Evolutionary conservation across 1,140 invertebrate species (phyloP), one percentile per base, ranked within the genome.

Genomic region (Lethocerus indicus): DNA sequence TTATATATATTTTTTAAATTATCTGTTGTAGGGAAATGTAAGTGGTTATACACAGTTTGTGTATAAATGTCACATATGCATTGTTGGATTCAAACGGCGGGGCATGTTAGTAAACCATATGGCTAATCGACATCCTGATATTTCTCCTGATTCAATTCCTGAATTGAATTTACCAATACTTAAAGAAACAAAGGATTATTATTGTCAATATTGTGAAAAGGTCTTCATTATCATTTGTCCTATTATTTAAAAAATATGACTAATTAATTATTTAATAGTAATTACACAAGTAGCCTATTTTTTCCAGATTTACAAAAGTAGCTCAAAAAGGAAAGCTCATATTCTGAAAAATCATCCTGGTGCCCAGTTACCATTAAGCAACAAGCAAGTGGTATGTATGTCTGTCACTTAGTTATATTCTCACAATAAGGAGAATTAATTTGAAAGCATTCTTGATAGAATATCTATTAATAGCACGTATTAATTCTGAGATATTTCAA

Each of bases 61-160:
- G 49, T 88, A 83, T 64, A 87, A 87, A 65, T 89, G 86, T 63
- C 75, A 83, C 59, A 69, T 71, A 40, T 89, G 85, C 64, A 63
- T 83, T 57, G 66, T 87, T 13, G 84, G 84, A 29, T 89, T 89
- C 62, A 88, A 88, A 62, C 65, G 84, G 56, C 67, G 85, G 54
- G 86, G 85, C 42, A 85, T 85, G 80, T 64, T 87, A 4, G 83
- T 88, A 0, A 89, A 90, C 65, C 86, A 89, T 65, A 67, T 88
- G 47, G 83, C 81, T n/a, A 86, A 84, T 60, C 64, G 81, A 36
- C 85, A 89, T 67, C 84, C 85, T 1, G 81, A 84, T 51, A 73
- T 86, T 7, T 71, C 72, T 41, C 75, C 76, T 1, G 76, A 83
- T 50, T 74, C 77, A 5, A 79, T 90, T 2, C 83, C 83, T 3